Conservation (phyloP, 2,888 invertebrate species). For the Cryptocheilus praepositus region DNA sequence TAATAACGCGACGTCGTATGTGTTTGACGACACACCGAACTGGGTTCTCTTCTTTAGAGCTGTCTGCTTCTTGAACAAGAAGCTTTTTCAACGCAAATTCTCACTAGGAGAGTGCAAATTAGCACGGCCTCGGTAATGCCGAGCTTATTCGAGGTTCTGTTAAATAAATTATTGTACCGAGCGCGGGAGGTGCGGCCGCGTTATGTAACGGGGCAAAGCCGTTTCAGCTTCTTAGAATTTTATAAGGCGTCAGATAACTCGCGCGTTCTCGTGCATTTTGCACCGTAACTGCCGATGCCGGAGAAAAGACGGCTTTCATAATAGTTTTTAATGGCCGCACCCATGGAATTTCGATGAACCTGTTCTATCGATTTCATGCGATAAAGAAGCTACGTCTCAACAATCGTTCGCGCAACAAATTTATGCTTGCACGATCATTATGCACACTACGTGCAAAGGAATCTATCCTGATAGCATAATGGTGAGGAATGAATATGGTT, state of each 20-base stretch:
- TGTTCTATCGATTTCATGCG: slow-evolving; percentile 26
- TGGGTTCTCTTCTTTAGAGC: no score
- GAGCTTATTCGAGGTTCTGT: slow-evolving; percentile 25
- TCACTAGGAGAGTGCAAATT: neutral
- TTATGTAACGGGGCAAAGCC: slow-evolving; percentile 31
- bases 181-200: slow-evolving; percentile 30
- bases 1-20: no score
- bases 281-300: no score
- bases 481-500: no score
- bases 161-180: slow-evolving; percentile 40
- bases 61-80: no score
- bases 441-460: no score
- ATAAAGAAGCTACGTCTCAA: slow-evolving; percentile 3
- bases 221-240: slow-evolving; percentile 31
- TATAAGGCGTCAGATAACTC: slow-evolving; percentile 23
- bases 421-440: no score
- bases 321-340: slow-evolving; percentile 40
- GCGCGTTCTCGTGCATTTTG: slow-evolving; percentile 13
- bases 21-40: no score
- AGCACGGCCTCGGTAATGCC: slow-evolving; percentile 11
- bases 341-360: slow-evolving; percentile 33
- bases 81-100: no score
- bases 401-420: no score
- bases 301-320: slow-evolving; percentile 26
- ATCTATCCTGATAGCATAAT: no score